Evolutionary conservation across 2,888 invertebrate species (phyloP).

Genomic region (Drosophila tripunctata): DNA sequence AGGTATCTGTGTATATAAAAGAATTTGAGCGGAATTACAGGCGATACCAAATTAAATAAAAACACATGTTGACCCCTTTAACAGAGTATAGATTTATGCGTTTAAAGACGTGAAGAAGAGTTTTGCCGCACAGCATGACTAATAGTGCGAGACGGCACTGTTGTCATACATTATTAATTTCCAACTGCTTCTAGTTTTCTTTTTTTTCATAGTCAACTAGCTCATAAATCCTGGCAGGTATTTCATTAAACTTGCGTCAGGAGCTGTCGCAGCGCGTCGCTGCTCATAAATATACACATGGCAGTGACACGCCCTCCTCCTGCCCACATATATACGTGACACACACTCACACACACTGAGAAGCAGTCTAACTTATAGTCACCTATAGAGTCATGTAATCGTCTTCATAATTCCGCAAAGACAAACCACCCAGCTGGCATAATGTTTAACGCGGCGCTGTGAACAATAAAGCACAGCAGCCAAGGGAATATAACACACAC

Average conservation of each 20-base stretch:
- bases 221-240: conserved; percentile 76
- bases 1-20: no score
- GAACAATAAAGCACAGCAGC: conserved; percentile 73
- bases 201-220: conserved; percentile 50
- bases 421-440: conserved; percentile 65
- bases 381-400: conserved; percentile 77
- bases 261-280: conserved; percentile 53
- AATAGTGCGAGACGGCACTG: conserved; percentile 30
- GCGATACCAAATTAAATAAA: conserved; percentile 19
- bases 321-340: conserved; percentile 10
- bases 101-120: background rate
- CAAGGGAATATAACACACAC: conserved; percentile 47
- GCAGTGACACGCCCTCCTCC: conserved; percentile 15
- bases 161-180: conserved; percentile 45
- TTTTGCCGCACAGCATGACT: conserved; percentile 10
- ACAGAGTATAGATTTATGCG: background rate
- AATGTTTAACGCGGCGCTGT: conserved; percentile 74
- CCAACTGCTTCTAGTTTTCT: conserved; percentile 1
- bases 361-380: conserved; percentile 42
- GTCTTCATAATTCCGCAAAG: conserved; percentile 77
- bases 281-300: conserved; percentile 65
- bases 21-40: no score
- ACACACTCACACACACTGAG: conserved; percentile 19
- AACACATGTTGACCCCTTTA: conserved; percentile 20
- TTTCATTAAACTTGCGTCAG: conserved; percentile 74